Evolutionary conservation across 2,888 invertebrate species (phyloP).

Genomic region (Phorcus lineatus): DNA sequence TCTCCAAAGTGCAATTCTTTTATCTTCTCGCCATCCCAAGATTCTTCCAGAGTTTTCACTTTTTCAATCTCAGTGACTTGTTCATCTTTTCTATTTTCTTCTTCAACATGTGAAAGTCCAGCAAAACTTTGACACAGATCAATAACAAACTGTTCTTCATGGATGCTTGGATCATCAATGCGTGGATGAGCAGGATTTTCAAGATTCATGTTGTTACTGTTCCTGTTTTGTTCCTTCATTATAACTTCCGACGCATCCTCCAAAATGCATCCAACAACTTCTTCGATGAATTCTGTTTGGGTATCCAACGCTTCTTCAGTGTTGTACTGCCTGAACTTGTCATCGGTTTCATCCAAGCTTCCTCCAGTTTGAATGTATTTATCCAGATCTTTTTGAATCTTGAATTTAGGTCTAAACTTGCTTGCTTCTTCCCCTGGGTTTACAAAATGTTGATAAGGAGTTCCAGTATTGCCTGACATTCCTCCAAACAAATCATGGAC

Average conservation of each 20-base stretch:
- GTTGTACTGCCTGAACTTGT: background rate
- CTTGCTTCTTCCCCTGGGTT: slow-evolving; percentile 42
- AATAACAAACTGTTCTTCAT: background rate
- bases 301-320: background rate
- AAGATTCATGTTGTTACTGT: background rate
- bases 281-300: slow-evolving; percentile 12
- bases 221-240: background rate
- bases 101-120: background rate
- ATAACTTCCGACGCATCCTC: background rate
- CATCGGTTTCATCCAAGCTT: slow-evolving; percentile 27
- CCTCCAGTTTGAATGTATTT: slow-evolving; percentile 79
- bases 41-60: background rate
- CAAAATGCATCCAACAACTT: background rate
- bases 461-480: slow-evolving; percentile 44
- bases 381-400: slow-evolving; percentile 78
- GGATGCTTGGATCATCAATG: background rate
- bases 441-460: slow-evolving; percentile 55
- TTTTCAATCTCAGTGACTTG: background rate
- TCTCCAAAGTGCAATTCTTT: slow-evolving; percentile 8
- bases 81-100: background rate
- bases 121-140: background rate
- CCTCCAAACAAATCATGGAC: slow-evolving; percentile 62
- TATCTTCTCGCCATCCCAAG: slow-evolving; percentile 14
- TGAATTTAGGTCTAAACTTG: slow-evolving; percentile 82
- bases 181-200: no score